Conservation (phyloP, 2,113 vertebrate species). For the Isurus oxyrinchus region DNA sequence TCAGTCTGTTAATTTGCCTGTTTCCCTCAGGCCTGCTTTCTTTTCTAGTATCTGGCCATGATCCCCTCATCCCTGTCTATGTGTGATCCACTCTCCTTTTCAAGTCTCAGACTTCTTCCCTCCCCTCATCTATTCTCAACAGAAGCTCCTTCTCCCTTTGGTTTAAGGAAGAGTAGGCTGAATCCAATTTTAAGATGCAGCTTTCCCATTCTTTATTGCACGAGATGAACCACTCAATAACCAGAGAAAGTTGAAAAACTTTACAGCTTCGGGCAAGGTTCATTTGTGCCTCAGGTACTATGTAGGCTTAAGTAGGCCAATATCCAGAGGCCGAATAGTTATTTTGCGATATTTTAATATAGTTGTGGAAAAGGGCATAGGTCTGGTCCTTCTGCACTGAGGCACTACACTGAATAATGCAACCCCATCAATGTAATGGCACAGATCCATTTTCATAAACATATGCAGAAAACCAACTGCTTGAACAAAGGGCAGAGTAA, state of each 20-base stretch:
- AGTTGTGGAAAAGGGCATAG: background rate
- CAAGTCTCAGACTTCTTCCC: background rate
- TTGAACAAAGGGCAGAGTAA: slow-evolving; percentile 22
- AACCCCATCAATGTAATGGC: background rate
- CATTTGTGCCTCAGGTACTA: background rate
- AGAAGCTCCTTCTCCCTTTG: background rate
- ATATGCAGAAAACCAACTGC: slow-evolving; percentile 20
- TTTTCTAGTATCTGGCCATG: background rate
- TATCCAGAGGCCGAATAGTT: background rate
- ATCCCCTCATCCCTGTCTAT: background rate
- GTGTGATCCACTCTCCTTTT: background rate
- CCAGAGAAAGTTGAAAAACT: background rate
- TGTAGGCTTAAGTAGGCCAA: background rate
- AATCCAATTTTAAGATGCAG: background rate
- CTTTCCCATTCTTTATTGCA: background rate
- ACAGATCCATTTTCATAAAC: slow-evolving; percentile 14
- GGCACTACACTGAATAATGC: background rate
- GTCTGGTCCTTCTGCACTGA: background rate
- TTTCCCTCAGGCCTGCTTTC: background rate
- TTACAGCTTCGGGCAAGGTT: background rate
- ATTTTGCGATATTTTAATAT: background rate
- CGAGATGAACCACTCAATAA: background rate
- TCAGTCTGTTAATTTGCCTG: background rate
- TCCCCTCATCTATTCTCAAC: background rate
- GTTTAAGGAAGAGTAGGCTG: background rate